Conservation (phyloP, 2,113 vertebrate genomes). For the Martes martes region DNA sequence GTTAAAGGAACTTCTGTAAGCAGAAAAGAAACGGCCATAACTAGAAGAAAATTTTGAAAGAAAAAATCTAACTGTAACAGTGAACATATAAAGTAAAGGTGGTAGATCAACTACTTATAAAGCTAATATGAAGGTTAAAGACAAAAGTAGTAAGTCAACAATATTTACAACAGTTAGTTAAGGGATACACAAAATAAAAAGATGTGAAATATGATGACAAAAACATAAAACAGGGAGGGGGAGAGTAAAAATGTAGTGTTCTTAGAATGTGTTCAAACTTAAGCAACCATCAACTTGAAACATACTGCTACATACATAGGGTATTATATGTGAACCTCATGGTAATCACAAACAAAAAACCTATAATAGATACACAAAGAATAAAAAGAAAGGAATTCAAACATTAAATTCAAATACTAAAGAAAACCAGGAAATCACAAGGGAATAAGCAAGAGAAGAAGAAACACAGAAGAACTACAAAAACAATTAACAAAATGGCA, state of each 20-base stretch:
- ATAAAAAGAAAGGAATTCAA: background rate
- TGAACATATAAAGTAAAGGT: background rate
- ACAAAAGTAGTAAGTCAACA: background rate
- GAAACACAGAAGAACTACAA: background rate
- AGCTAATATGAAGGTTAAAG: background rate
- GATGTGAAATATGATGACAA: background rate
- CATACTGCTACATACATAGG: background rate
- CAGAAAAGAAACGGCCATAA: background rate
- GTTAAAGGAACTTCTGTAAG: background rate
- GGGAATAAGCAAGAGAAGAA: background rate
- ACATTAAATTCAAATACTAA: background rate
- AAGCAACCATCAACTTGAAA: background rate
- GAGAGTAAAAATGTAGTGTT: background rate
- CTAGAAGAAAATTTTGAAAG: background rate
- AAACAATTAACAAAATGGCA: background rate
- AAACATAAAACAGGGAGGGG: background rate
- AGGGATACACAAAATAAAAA: background rate
- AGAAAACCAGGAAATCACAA: background rate
- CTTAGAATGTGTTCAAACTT: background rate
- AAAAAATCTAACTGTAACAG: background rate
- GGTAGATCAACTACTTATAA: background rate
- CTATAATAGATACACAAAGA: background rate
- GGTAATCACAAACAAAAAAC: background rate
- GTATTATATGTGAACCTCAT: background rate
- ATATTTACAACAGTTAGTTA: background rate